Evolutionary conservation across 2,888 invertebrate species (phyloP).

Genomic region (Galerucella pusilla): DNA sequence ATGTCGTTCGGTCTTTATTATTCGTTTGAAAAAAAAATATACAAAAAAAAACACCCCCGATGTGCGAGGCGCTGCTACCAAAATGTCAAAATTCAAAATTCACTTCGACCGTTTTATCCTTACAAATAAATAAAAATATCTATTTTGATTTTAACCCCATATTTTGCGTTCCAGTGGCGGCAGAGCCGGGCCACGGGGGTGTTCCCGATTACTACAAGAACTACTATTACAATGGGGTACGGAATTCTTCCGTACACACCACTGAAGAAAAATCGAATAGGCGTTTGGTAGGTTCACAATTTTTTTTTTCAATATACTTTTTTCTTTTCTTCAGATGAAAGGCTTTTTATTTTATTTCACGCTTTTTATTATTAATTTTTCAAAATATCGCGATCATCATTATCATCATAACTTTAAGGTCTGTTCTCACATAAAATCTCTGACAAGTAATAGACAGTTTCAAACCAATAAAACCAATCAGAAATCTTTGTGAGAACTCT

Average conservation of each 20-base stretch:
- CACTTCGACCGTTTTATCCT: constrained; percentile 34
- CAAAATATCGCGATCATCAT: too few relatives aligned
- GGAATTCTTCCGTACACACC: constrained; percentile 68
- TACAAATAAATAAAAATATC: constrained; percentile 33
- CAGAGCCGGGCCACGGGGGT: constrained; percentile 81
- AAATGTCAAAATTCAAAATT: constrained; percentile 40
- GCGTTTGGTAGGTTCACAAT: constrained; percentile 74
- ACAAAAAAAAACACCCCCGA: constrained; percentile 61
- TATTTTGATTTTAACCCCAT: constrained; percentile 46
- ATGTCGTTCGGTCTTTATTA: constrained; percentile 47
- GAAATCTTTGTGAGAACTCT: too few relatives aligned
- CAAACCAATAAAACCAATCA: too few relatives aligned
- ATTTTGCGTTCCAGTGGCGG: constrained; percentile 79
- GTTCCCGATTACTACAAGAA: constrained; percentile 89
- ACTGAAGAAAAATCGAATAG: constrained; percentile 74
- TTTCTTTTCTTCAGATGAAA: constrained; percentile 3
- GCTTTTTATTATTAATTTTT: not conserved
- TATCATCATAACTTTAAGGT: too few relatives aligned
- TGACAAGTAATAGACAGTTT: too few relatives aligned
- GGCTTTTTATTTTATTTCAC: not conserved
- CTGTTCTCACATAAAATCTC: too few relatives aligned
- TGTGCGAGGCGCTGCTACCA: constrained; percentile 65
- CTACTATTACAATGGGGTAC: constrained; percentile 79
- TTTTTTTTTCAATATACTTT: constrained; percentile 24
- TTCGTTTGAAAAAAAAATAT: constrained; percentile 33